Base-by-base conservation (phyloP, 2,797 vertebrate genomes). In the Furcifer pardalis region DNA sequence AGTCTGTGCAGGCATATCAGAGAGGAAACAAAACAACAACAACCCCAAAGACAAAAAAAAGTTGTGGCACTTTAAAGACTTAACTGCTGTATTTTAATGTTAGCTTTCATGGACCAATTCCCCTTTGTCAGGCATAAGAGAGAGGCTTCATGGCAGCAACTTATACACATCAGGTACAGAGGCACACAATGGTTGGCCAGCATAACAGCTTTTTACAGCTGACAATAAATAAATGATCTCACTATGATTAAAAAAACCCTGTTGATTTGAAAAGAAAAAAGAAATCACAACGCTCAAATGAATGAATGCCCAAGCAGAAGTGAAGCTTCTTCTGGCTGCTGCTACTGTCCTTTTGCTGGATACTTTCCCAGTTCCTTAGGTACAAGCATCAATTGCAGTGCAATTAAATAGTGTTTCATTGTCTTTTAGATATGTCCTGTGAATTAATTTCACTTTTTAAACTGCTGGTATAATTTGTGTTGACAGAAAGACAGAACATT, bases 401-500 rank as follows among this genome's bases (percentile, higher is more conserved):
- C 46, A 65, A 87, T 37, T 40, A 63, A 76, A 62, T 62, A 71
- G 4, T 17, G 10, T 19, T 5, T n/a, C 19, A 25, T 12, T 63
- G 19, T 35, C 35, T 88, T n/a, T 81, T 0, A 79, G 68, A 66
- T 85, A 80, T 86, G 65, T 59, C 35, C 89, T n/a, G 65, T 81
- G 77, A 69, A 1, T 88, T 35, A 72, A 88, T 2, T 49, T 84
- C 56, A 79, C 35, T 85, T 83, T 85, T 86, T 44, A 60, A 15
- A 60, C 3, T 89, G 87, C 35, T 65, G 40, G 69, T 37, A 9
- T 85, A 37, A 81, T 87, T n/a, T 88, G 90, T 13, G 79, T 94
- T 94, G 96, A 84, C 93, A 99, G 98, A 95, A 97, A 97, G 97
- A 99, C 73, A 96, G 96, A 82, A 99, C 98, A 1, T 92, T 99